Evolutionary conservation across 2,888 invertebrate species (phyloP).

Genomic region (Perdita meconis): DNA sequence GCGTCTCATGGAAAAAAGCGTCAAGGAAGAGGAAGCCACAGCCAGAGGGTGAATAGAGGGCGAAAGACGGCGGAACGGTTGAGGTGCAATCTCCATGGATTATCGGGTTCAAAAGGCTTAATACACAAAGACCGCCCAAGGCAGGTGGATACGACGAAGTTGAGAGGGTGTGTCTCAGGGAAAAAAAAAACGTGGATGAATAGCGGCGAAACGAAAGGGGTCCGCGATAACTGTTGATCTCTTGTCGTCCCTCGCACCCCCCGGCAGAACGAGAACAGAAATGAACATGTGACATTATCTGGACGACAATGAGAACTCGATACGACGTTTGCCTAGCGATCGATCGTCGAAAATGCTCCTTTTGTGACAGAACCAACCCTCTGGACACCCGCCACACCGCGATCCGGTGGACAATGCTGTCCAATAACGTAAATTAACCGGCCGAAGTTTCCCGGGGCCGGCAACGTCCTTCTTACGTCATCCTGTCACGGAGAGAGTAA

Average conservation of each 20-base stretch:
- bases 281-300: slow-evolving; percentile 49
- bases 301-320: slow-evolving; percentile 40
- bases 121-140: slow-evolving; percentile 64
- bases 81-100: slow-evolving; percentile 66
- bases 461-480: slow-evolving; percentile 35
- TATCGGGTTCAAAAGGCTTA: slow-evolving; percentile 65
- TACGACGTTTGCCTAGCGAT: slow-evolving; percentile 22
- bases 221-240: slow-evolving; percentile 50
- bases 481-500: slow-evolving; percentile 61
- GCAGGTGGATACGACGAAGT: slow-evolving; percentile 31
- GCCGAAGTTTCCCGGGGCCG: background rate
- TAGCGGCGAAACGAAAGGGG: slow-evolving; percentile 40
- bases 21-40: slow-evolving; percentile 1
- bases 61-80: slow-evolving; percentile 39
- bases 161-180: slow-evolving; percentile 34
- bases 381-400: background rate
- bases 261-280: slow-evolving; percentile 42
- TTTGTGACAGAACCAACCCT: slow-evolving; percentile 14
- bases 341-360: slow-evolving; percentile 21
- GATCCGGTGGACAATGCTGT: slow-evolving; percentile 6
- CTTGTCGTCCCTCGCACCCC: slow-evolving; percentile 28
- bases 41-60: slow-evolving; percentile 21
- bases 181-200: slow-evolving; percentile 36
- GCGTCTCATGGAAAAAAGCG: background rate
- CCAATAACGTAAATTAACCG: slow-evolving; percentile 41